Base-by-base conservation (phyloP, 2,113 vertebrate species). In the Apteryx mantelli region DNA sequence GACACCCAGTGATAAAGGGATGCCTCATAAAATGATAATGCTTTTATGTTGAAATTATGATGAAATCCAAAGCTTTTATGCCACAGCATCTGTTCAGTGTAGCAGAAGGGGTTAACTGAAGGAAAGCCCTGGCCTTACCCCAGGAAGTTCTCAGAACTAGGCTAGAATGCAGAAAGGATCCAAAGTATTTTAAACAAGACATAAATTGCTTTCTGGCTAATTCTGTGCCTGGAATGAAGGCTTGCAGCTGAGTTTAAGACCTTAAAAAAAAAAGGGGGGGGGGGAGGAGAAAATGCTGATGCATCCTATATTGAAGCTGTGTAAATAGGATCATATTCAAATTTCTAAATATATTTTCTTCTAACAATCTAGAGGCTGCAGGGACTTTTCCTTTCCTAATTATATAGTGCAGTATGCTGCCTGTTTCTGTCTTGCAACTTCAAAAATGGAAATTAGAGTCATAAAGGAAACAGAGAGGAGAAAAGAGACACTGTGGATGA, bases 331-430 rank as follows among this genome's bases (percentile, higher is more conserved):
- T 38, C 25, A 78, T 83, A 81, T 88, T 95, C 40, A 75, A 61
- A 55, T 34, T 90, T 95, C 94, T 93, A 83, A 95, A 96, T 88
- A 71, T 86, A 93, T 95, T 95, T 95, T 88, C 48, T 93, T 91
- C 79, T 69, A 77, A 63, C 50, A 91, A 60, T 69, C 34, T 86
- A 88, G 93, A 80, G 87, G 52, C 91, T 94, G 70, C 88, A 88
- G 73, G 94, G 95, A 83, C 86, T 94, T 97, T 90, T 95, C 87
- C 89, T 60, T 70, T 96, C 71, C 73, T 97, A 96, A 97, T 94
- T 96, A 91, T 69, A 61, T 65, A 91, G 82, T 93, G 68, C 44
- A 80, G 48, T 66, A 77, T 73, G 46, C 68, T 3, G 58, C 88
- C 91, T 93, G 55, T 94, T 97, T 97, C 68, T 96, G 82, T 88